Evolutionary conservation across 2,888 invertebrate species (phyloP), one percentile per base, ranked within the genome.

Genomic region (Conistra vaccinii): DNA sequence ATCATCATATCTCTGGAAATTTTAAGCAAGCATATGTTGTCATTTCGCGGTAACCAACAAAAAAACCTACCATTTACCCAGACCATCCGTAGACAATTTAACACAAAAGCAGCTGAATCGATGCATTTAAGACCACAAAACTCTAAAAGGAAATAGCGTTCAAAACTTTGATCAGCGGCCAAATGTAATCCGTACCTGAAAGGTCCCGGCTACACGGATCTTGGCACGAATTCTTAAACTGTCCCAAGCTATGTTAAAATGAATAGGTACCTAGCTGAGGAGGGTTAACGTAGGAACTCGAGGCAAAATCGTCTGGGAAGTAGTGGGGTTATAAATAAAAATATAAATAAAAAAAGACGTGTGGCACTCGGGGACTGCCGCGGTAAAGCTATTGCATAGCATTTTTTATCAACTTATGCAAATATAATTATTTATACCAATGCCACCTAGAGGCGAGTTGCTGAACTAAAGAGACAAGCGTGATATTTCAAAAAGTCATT

Each of bases 211-310:
- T 92, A 92, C 92, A 90, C 89, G 90, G 89, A 90, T 94, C 90
- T 94, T 95, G 95, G 95, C 95, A 95, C 93, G 90, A 89, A 89
- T 91, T 92, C 93, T 93, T 94, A 92, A 92, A 93, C 91, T 90
- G 89, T 90, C 88, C 88, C 88, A 68, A 70, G 83, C 86, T 87
- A 90, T 88, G 90, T 89, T 89, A 89, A 89, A 90, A 89, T 87
- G 85, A 87, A 87, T 88, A n/a, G n/a, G n/a, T n/a, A 85, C 82
- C 86, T 80, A 82, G 73, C 74, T 53, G 53, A 39, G 45, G 42
- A n/a, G 3, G 51, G 7, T 32, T 80, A 85, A 68, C 26, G 12
- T 26, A 10, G 55, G 5, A 82, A 77, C 84, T 82, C 81, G 76
- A n/a, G 2, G 7, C 3, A 5, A 29, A 39, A 29, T 85, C 76